Evolutionary conservation across 1,140 invertebrate species (phyloP), one percentile per base, ranked within the genome.

Genomic region (Belonocnema kinseyi): DNA sequence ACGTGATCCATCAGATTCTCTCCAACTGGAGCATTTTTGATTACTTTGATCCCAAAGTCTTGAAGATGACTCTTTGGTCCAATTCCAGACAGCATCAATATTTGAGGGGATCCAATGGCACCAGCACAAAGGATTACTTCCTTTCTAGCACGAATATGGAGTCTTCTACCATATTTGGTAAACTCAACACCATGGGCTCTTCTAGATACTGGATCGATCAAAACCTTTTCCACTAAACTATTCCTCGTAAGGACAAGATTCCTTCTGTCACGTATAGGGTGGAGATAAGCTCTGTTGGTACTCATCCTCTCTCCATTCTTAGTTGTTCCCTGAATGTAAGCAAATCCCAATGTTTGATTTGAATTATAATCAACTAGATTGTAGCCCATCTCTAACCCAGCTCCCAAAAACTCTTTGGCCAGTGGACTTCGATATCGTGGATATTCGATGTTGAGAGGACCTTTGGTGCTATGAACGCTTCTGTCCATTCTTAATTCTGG

Each of bases 51-150:
- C 13, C 92, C 92, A 52, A 94, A 79, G 14, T 92, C 85, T 50
- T 90, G 85, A 14, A 97, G 90, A 87, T 97, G 95, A 56, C 93
- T 89, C 26, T 88, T 92, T 0, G 96, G 96, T 14, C 96, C 96
- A 19, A 97, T 93, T 2, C 96, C 96, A 4, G 95, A 96, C 0
- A 97, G 84, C 95, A 97, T 96, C 2, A 97, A 89, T 6, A 97
- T 80, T 81, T 96, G 95, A 1, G 96, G 95, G 0, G 94, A 94
- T 78, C 95, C 95, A 1, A 96, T 94, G 1, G 95, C 93, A 2
- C 96, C 96, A 0, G 94, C 95, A 21, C 94, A 94, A 3, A 96
- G 19, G 17, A 97, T 95, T 0, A 97, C 94, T 92, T 97, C 96
- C 84, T 93, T 95, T 19, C 85, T 92, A 0, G 94, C 95, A 70